Base-by-base conservation (phyloP, 2,888 invertebrate genomes). In the Phrixothrix hirtus region DNA sequence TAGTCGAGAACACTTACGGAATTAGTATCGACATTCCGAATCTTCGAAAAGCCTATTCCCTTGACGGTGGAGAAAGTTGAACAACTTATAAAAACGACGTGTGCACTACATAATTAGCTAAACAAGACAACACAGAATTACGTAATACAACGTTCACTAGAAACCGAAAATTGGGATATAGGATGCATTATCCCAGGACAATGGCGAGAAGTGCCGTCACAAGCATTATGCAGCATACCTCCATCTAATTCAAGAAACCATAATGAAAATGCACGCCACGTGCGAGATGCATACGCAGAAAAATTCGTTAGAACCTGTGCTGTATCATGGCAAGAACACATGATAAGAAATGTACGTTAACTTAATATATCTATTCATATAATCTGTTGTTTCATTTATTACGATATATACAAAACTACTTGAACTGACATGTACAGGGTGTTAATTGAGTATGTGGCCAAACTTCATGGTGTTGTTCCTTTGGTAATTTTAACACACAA, bases 271-370 rank as follows among this genome's bases (percentile, higher is more conserved):
- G 17, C 36, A 7, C 16, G 12, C 10, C 9, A 12, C n/a, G 7
- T 17, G 12, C 36, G 36, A 17, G 10, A 36, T 36, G 10, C 36
- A 9, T 21, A 36, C 36, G 16, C 36, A 16, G 21, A 36, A 14
- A 36, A 36, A 21, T 21, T 21, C 16, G 17, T 36, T 15, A 34
- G 15, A 15, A 15, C 16, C 4, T 11, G 14, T 5, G 10, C 31
- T 13, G 31, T 31, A 34, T n/a, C 34, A 7, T 34, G 32, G 34
- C 34, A 15, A 34, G 14, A 10, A 16, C 14, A 34, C 34, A 15
- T 34, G 34, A 34, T 34, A 15, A 34, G 15, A 31, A 10, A 2
- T 12, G 11, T 11, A 31, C 31, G 11, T 31, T 31, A 31, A 31
- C 2, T 2, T 31, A 31, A 31, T 29, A 29, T 10, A n/a, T 29